Evolutionary conservation across 2,113 vertebrate species (phyloP), one percentile per base, ranked within the genome.

Genomic region (Regulus satrapa): DNA sequence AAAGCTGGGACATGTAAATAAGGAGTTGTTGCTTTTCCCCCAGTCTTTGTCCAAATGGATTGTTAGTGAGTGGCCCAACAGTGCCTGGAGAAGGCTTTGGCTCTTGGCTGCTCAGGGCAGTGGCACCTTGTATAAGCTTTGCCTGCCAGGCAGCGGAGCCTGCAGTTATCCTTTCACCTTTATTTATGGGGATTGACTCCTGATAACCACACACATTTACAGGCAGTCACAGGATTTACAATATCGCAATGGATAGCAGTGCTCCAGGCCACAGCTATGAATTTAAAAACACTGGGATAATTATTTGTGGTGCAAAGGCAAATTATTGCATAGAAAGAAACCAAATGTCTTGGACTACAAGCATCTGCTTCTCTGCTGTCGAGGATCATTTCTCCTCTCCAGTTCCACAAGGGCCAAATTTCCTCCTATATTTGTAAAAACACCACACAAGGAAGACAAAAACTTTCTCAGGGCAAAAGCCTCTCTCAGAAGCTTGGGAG

Each of bases 341-440:
- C 5, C 1, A 8, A 18, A 18, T 2, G 5, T 19, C 56, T 38
- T 4, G 9, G 28, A 4, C 48, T 32, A 26, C 40, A 56, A 46
- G 26, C 18, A 3, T n/a, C n/a, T n/a, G n/a, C 5, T 78, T 28
- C 54, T 79, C n/a, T 41, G 49, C 18, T 46, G 7, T 5, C 2
- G 9, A 20, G 41, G 67, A 10, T 48, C 29, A 6, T 71, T 85
- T 38, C 61, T 67, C 55, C 38, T 54, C 75, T 49, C 28, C 2
- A 1, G 12, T 7, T 46, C n/a, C 31, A 19, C 54, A 63, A 23
- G 32, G 45, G 28, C 26, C 36, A 3, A 2, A 12, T 55, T 23
- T 0, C 1, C 16, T 10, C 14, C 13, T 13, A 1, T 1, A 10
- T 26, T 29, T 40, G 32, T 9, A 40, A 32, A 46, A 54, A 36